A percentile compares a stretch with the other conserved stretches of the same genome.
Evolutionary conservation across 2,797 vertebrate species (phyloP).

Genomic region (Miichthys miiuy): DNA sequence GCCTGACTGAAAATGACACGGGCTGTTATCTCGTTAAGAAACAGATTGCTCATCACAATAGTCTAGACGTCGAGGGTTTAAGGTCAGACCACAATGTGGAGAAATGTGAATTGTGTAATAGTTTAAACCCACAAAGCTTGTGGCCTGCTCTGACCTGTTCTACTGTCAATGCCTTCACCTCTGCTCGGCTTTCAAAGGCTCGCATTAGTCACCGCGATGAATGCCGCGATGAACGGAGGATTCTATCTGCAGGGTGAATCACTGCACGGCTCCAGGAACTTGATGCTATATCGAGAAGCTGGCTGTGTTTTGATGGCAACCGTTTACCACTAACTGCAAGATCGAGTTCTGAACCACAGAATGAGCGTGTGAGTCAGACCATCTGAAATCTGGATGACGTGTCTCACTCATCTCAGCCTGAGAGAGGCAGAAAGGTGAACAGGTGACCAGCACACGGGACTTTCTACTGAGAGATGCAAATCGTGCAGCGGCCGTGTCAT

Average conservation of each 20-base stretch:
- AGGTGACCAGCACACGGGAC: not conserved
- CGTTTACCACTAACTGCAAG: too few relatives aligned
- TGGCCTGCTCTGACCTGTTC: constrained; percentile 14
- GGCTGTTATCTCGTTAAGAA: constrained; percentile 35
- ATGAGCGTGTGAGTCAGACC: too few relatives aligned
- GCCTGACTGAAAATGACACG: constrained; percentile 17
- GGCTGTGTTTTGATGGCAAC: too few relatives aligned
- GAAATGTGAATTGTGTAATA: constrained; percentile 16
- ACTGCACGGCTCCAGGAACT: not conserved
- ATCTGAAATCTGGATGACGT: too few relatives aligned
- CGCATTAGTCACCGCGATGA: constrained; percentile 5
- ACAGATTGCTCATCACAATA: constrained; percentile 14
- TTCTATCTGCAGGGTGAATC: not conserved
- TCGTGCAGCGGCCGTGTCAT: not conserved
- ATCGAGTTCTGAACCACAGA: too few relatives aligned
- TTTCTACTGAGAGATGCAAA: not conserved
- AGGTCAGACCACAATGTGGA: constrained; percentile 22
- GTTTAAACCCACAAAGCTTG: constrained; percentile 16
- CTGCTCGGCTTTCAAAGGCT: not conserved
- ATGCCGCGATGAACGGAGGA: too few relatives aligned
- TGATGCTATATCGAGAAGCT: too few relatives aligned
- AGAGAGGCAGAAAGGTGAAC: not conserved
- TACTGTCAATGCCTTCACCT: not conserved
- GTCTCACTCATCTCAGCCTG: too few relatives aligned
- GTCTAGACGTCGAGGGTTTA: constrained; percentile 22